Evolutionary conservation across 92 coral and sea anemone species (phyloP), one percentile per base, ranked within the genome.

Genomic region (Epizoanthus rinbou): DNA sequence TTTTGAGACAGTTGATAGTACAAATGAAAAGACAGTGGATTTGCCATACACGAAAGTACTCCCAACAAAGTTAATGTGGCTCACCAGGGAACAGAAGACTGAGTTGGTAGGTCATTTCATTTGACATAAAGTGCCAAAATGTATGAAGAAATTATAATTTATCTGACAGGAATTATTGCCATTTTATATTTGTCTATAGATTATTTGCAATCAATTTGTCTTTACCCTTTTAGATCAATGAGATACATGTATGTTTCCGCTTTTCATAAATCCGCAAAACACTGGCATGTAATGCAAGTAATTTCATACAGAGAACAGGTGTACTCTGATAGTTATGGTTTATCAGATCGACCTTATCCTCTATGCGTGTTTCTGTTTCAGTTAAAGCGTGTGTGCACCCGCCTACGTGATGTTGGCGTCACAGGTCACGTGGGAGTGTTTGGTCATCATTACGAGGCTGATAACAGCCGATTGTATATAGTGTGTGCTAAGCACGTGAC

Each of bases 341-440:
- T 35, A 35, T 35, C 39, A 35, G 39, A 2, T 35, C 2, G 39
- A 2, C 39, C 4, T 14, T 52, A 50, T 9, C 24, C 54, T 45
- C 1, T 4, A 56, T 69, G 25, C 2, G 0, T 41, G 58, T 13
- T 21, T 13, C 28, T 64, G 58, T 60, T 82, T 63, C 80, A 91
- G 95, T 10, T 91, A 56, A 86, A 89, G 80, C 56, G 70, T 0
- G 95, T 84, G n/a, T 91, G 95, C 68, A 41, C 79, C 76, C 78
- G 80, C 62, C 84, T 91, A 4, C 89, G 91, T 16, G 63, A 65
- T 67, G 28, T 21, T 11, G 90, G 92, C 8, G 92, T 91, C 47
- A 62, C 74, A 17, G 89, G 91, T 58, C 95, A 91, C 83, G 79
- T 91, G 58, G 95, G 95, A 31, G 95, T 91, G 19, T 89, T 91